Percentiles rank a stretch among this genome's conserved stretches.
These are phyloP conservation scores for Macrobrachium rosenbergii DNA, from an alignment of 1,140 invertebrate species.

Conservation along the genomic window DNA sequence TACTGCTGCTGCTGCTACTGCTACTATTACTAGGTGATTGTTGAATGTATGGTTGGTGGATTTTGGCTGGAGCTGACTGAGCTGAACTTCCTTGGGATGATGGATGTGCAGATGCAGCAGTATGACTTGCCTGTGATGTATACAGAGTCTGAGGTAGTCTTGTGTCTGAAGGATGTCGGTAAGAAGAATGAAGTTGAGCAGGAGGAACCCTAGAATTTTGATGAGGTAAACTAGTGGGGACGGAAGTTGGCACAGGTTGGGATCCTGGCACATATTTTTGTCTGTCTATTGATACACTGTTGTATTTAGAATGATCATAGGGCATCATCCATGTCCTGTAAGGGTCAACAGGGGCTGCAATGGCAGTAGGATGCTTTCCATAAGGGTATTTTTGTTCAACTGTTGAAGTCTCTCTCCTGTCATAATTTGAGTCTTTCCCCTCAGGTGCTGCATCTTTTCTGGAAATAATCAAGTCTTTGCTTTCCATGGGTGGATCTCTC, in stretches of 20 bases:
- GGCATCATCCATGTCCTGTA: slow-evolving; percentile 36
- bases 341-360: slow-evolving; percentile 27
- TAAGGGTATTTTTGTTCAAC: slow-evolving; percentile 27
- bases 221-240: slow-evolving; percentile 56
- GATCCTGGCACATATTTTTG: slow-evolving; percentile 40
- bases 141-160: slow-evolving; percentile 41
- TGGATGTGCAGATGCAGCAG: neutral
- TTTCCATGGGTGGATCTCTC: slow-evolving; percentile 33
- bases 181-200: slow-evolving; percentile 42
- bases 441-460: neutral
- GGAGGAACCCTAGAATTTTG: slow-evolving; percentile 37
- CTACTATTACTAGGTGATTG: slow-evolving; percentile 17
- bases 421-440: slow-evolving; percentile 8
- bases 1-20: slow-evolving; percentile 9
- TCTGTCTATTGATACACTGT: slow-evolving; percentile 27
- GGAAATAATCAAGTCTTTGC: slow-evolving; percentile 12
- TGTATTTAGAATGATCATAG: slow-evolving; percentile 34
- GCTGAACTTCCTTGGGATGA: slow-evolving; percentile 15
- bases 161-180: slow-evolving; percentile 49
- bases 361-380: slow-evolving; percentile 18
- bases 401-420: neutral
- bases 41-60: slow-evolving; percentile 42
- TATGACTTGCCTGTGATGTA: slow-evolving; percentile 39
- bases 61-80: slow-evolving; percentile 25
- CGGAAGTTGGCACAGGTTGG: slow-evolving; percentile 43